Percentiles rank a stretch among this genome's conserved stretches.
Conservation (phyloP, 2,888 invertebrate genomes). For the Luperina testacea region DNA sequence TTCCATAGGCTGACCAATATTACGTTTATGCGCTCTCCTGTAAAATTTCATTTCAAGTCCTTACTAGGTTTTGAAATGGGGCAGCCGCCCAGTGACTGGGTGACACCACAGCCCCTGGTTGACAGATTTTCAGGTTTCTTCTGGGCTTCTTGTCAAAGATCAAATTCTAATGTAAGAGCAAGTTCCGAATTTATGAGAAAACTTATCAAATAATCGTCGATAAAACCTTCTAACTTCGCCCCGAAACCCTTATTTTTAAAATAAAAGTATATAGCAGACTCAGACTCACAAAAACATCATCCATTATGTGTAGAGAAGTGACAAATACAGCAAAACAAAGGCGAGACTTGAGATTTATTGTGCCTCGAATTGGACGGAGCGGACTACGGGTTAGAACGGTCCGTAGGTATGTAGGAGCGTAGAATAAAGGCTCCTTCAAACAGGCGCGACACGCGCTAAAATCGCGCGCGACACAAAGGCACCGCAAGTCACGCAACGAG, state of each 20-base stretch:
- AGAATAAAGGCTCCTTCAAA: too few relatives aligned
- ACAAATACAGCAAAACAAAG: conserved; percentile 62
- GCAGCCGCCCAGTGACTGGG: neutral
- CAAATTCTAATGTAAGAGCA: neutral
- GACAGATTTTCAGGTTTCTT: neutral
- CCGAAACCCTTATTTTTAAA: conserved; percentile 18
- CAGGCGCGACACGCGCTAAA: too few relatives aligned
- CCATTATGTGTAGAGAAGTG: conserved; percentile 53
- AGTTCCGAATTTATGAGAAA: neutral
- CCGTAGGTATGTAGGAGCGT: neutral
- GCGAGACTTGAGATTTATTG: conserved; percentile 61
- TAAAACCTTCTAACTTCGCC: neutral
- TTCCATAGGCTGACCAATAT: too few relatives aligned
- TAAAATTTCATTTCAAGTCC: too few relatives aligned
- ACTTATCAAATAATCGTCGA: conserved; percentile 4
- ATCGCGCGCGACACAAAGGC: too few relatives aligned
- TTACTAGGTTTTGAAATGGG: too few relatives aligned
- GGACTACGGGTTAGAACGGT: conserved; percentile 8
- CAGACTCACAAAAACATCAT: conserved; percentile 56
- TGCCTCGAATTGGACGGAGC: conserved; percentile 51
- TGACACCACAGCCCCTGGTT: neutral
- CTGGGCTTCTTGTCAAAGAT: too few relatives aligned
- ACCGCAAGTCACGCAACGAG: too few relatives aligned
- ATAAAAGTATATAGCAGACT: conserved; percentile 14
- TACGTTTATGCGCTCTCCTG: too few relatives aligned